A percentile compares a stretch with the other conserved stretches of the same genome.
Conservation (phyloP, 2,888 invertebrate species). For the Homarus gammarus region DNA sequence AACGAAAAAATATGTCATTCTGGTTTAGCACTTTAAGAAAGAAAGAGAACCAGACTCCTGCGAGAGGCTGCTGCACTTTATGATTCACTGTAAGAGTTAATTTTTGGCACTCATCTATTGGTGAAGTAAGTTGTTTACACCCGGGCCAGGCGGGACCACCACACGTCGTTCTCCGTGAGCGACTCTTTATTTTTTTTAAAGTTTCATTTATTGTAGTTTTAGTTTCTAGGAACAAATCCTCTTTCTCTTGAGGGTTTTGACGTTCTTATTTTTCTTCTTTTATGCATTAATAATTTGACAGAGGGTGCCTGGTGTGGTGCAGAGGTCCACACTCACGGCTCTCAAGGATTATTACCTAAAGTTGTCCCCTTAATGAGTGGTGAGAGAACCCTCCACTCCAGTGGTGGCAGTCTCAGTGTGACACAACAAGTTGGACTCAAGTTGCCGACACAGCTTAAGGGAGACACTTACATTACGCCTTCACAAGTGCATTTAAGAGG, state of each 20-base stretch:
- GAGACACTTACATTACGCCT: no score
- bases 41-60: no score
- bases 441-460: no score
- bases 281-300: background rate
- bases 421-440: no score
- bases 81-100: constrained; percentile 85
- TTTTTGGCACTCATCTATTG: constrained; percentile 5
- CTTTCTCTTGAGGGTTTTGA: background rate
- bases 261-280: no score
- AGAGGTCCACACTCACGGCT: background rate
- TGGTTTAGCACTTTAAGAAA: constrained; percentile 13
- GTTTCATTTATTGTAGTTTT: background rate
- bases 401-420: no score
- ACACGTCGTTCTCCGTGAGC: background rate
- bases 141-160: background rate
- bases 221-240: background rate
- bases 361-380: no score
- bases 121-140: background rate
- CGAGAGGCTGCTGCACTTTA: background rate
- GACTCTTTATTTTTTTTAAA: background rate
- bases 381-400: no score
- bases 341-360: no score
- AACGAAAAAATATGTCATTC: background rate
- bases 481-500: no score
- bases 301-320: background rate